Percentiles rank a stretch among this genome's conserved stretches.
Conservation (phyloP, 2,113 vertebrate species). For the Otus sunia region DNA sequence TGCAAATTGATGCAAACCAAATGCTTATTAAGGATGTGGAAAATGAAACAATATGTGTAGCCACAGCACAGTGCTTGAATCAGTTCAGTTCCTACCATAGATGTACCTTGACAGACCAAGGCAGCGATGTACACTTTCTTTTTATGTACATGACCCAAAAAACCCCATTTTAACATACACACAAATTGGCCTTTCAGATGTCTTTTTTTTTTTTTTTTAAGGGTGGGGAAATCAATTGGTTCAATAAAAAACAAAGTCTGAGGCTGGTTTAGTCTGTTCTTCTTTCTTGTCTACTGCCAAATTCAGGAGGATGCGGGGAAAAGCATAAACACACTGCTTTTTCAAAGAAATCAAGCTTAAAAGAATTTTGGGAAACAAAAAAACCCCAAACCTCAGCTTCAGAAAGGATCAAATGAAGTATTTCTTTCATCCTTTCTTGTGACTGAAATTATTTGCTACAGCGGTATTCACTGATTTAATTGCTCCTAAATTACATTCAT, state of each 20-base stretch:
- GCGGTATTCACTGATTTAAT: not conserved
- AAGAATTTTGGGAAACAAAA: not conserved
- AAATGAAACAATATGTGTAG: not conserved
- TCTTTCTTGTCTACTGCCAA: not conserved
- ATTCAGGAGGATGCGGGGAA: not conserved
- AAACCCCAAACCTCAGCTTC: not conserved
- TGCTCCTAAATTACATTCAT: not conserved
- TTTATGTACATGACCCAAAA: not conserved
- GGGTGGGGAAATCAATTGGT: not conserved
- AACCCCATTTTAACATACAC: rapidly evolving
- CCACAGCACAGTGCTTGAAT: not conserved
- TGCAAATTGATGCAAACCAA: not conserved
- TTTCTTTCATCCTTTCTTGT: not conserved
- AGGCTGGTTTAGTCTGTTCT: not conserved
- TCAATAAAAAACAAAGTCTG: not conserved
- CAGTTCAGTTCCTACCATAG: not conserved
- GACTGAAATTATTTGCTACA: not conserved
- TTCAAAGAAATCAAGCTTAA: not conserved
- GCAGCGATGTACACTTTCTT: not conserved
- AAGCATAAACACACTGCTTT: not conserved
- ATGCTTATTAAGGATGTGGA: not conserved
- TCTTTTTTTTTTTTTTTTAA: not conserved
- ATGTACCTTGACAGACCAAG: not conserved
- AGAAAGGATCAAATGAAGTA: not conserved
- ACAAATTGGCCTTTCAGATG: not conserved